Percentiles rank a stretch among this genome's conserved stretches.
phyloP scores from a whole-genome alignment of 2,797 vertebrate genomes.

The Pachyuromys duprasi region DNA sequence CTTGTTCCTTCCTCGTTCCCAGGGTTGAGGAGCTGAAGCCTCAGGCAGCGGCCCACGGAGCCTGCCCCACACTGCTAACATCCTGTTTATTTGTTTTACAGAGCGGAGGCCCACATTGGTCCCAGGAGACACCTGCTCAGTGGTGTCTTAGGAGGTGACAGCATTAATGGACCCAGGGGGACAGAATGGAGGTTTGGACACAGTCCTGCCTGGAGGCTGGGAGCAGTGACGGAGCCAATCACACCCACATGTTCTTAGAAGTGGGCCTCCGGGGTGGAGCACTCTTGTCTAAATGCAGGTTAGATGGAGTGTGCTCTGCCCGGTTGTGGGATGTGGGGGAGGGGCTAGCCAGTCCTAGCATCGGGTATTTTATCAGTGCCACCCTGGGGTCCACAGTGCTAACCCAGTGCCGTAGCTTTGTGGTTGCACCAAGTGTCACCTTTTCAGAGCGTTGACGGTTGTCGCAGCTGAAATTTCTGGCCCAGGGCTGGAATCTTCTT shows the following conservation, averaged over 20 bases:
- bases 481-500: constrained; percentile 71
- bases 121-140: not conserved
- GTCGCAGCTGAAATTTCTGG: constrained; percentile 64
- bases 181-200: not conserved
- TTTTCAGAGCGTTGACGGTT: not conserved
- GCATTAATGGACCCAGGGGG: not conserved
- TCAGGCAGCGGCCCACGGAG: not conserved
- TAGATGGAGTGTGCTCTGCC: too few relatives aligned
- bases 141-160: rapidly evolving
- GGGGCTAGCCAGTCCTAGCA: rapidly evolving
- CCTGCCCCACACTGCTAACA: rapidly evolving
- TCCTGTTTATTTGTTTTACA: constrained; percentile 45
- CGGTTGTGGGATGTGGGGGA: rapidly evolving
- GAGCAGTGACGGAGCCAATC: not conserved
- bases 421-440: constrained; percentile 62
- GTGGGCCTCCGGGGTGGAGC: rapidly evolving
- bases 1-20: not conserved
- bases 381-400: not conserved
- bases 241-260: too few relatives aligned
- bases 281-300: rapidly evolving
- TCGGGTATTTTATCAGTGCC: not conserved
- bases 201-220: too few relatives aligned
- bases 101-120: not conserved
- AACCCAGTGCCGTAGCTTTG: constrained; percentile 35
- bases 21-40: not conserved